Evolutionary conservation across 2,113 vertebrate genomes (phyloP).

Genomic region (Tapirus terrestris): DNA sequence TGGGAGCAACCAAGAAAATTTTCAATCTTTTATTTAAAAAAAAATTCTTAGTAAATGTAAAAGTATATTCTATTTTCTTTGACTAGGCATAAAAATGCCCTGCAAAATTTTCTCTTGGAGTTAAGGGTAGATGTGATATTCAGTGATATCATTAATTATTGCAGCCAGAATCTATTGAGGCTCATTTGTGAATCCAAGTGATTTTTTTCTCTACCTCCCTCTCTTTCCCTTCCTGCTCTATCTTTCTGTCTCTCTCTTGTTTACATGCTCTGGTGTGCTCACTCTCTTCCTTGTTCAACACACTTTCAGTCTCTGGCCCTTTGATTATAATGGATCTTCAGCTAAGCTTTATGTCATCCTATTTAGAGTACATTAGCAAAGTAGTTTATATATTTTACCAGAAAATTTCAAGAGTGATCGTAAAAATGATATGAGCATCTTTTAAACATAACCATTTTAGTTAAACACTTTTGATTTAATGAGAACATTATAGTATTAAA

Average conservation of each 20-base stretch:
- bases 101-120: neutral
- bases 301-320: neutral
- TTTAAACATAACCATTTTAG: constrained; percentile 26
- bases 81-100: neutral
- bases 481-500: constrained; percentile 57
- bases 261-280: neutral
- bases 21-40: neutral
- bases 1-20: neutral
- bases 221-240: neutral
- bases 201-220: neutral
- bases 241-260: neutral
- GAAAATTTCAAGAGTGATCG: neutral
- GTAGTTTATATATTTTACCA: neutral
- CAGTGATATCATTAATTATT: neutral
- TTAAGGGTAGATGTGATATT: neutral
- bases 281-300: neutral
- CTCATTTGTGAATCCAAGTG: neutral
- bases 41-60: neutral
- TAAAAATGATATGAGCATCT: constrained; percentile 11
- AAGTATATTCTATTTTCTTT: neutral
- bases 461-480: constrained; percentile 60
- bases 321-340: constrained; percentile 21
- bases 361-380: neutral
- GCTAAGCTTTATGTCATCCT: constrained; percentile 33
- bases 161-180: neutral